These are phyloP conservation scores for Sebastes flavidus DNA, from an alignment of 2,797 vertebrate species.

Conservation along the genomic window DNA sequence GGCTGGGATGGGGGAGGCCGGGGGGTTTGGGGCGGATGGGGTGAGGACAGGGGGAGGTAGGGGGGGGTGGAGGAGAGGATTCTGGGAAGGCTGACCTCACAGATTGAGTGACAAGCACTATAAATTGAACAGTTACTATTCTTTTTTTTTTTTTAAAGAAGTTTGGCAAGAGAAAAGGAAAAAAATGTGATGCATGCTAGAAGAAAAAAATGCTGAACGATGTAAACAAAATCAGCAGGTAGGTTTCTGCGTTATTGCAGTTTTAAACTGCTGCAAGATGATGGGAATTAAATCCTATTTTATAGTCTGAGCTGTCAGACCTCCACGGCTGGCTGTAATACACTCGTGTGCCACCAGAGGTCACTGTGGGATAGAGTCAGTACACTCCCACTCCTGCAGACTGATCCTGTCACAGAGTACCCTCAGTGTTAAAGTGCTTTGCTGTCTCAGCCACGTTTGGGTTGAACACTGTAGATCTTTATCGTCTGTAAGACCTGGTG, in stretches of 20 bases:
- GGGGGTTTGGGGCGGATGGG: slow-evolving; percentile 17
- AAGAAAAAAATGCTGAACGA: slow-evolving; percentile 39
- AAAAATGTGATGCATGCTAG: slow-evolving; percentile 59
- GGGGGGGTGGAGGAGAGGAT: background rate
- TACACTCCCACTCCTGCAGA: slow-evolving; percentile 4
- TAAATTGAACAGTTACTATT: slow-evolving; percentile 71
- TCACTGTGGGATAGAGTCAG: slow-evolving; percentile 53
- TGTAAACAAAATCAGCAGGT: slow-evolving; percentile 60
- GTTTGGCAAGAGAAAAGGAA: slow-evolving; percentile 59
- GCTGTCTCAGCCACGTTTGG: slow-evolving; percentile 77
- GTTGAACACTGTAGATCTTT: slow-evolving; percentile 57
- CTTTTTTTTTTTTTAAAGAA: slow-evolving; percentile 43
- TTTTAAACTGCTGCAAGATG: slow-evolving; percentile 57
- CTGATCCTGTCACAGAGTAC: slow-evolving; percentile 23
- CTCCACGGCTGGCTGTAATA: slow-evolving; percentile 60
- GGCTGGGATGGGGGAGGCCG: slow-evolving; percentile 51
- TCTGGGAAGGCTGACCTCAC: slow-evolving; percentile 73
- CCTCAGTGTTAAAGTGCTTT: slow-evolving; percentile 76
- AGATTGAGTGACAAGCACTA: slow-evolving; percentile 78
- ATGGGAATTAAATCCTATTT: slow-evolving; percentile 9
- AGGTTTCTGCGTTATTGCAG: slow-evolving; percentile 50
- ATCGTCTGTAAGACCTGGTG: slow-evolving; percentile 54
- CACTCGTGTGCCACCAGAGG: slow-evolving; percentile 73
- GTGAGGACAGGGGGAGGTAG: background rate
- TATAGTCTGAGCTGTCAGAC: slow-evolving; percentile 30